Percentiles rank a stretch among this genome's conserved stretches.
Conservation (phyloP, 2,113 vertebrate species). For the Piaya cayana region DNA sequence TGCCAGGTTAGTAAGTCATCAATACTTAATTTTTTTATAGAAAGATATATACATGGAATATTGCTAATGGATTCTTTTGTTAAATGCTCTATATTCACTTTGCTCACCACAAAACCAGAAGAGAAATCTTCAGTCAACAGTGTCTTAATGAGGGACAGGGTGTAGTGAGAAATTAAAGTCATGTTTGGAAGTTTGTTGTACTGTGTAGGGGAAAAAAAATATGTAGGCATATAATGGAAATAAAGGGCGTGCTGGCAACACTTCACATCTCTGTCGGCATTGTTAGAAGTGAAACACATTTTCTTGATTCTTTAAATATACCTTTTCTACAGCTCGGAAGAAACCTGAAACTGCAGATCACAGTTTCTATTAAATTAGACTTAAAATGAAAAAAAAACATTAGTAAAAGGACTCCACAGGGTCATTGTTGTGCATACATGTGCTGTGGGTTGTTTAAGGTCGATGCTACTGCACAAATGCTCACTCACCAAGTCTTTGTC, state of each 20-base stretch:
- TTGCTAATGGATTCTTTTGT: background rate
- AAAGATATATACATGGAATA: background rate
- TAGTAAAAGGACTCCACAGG: background rate
- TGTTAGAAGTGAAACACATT: background rate
- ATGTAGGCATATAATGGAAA: background rate
- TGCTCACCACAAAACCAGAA: background rate
- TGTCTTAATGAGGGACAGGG: background rate
- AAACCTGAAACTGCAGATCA: background rate
- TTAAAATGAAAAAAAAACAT: background rate
- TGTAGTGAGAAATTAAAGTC: background rate
- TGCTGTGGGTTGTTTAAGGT: background rate
- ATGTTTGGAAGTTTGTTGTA: background rate
- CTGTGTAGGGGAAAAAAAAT: background rate
- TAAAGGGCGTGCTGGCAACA: background rate
- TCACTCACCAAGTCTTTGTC: background rate
- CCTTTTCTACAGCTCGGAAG: background rate
- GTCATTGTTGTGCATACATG: background rate
- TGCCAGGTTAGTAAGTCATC: background rate
- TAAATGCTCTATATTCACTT: background rate
- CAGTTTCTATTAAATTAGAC: background rate
- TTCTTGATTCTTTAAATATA: background rate
- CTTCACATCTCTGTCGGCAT: accelerated
- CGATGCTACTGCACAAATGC: accelerated
- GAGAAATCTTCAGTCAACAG: background rate
- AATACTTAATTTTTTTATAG: background rate